Percentiles rank a stretch among this genome's conserved stretches.
Evolutionary conservation across 2,888 invertebrate genomes (phyloP).

Genomic region (Macropis europaea): DNA sequence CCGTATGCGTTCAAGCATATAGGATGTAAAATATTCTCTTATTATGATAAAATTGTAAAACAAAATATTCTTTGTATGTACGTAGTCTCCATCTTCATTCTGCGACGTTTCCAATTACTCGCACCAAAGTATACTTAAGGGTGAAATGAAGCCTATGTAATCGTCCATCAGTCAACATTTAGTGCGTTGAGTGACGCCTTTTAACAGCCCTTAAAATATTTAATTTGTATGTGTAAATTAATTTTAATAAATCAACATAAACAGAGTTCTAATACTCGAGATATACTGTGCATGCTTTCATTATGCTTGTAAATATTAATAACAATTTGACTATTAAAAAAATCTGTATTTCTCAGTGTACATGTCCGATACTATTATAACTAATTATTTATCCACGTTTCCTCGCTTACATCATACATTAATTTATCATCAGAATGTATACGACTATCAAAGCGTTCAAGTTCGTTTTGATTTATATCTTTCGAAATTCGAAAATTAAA

Average conservation of each 20-base stretch:
- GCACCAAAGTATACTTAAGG: slow-evolving; percentile 4
- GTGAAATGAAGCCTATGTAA: slow-evolving; percentile 11
- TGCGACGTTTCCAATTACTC: slow-evolving; percentile 3
- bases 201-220: slow-evolving; percentile 13
- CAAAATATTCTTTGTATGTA: not conserved
- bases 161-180: not conserved
- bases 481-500: not conserved
- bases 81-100: not conserved
- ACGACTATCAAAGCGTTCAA: not conserved
- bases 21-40: not conserved
- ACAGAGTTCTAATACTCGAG: not conserved
- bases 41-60: not conserved
- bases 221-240: slow-evolving; percentile 28
- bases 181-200: slow-evolving; percentile 20
- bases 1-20: not conserved
- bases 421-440: not conserved
- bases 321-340: not conserved
- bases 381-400: slow-evolving; percentile 4
- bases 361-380: not conserved
- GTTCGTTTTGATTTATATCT: not conserved
- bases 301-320: too few species aligned
- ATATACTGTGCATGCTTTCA: too few species aligned
- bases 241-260: slow-evolving; percentile 34
- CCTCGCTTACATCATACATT: not conserved
- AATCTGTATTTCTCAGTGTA: not conserved